Conservation (phyloP, 2,113 vertebrate genomes). For the Stictonetta naevosa region DNA sequence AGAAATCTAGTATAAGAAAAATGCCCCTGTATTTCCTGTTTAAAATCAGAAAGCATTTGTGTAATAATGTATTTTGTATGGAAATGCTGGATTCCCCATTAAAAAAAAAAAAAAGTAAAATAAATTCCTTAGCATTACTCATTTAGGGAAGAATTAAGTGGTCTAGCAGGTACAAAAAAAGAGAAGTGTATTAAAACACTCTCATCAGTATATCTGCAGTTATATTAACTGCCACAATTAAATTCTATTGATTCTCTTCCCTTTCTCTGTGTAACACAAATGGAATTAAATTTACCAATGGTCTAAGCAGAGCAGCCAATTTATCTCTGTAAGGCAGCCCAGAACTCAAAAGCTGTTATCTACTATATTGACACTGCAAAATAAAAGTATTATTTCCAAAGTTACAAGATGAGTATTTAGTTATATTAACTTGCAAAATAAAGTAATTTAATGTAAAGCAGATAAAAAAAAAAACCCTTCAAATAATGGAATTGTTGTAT, state of each 20-base stretch:
- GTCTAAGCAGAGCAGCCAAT: neutral
- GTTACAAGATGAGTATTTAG: neutral
- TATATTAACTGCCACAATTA: constrained; percentile 14
- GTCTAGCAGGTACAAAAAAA: neutral
- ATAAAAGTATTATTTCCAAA: neutral
- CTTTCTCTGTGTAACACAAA: neutral
- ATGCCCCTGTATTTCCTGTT: neutral
- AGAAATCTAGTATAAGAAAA: neutral
- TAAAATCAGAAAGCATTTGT: constrained; percentile 1
- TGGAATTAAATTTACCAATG: constrained; percentile 29
- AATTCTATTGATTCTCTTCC: constrained; percentile 14
- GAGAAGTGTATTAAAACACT: neutral
- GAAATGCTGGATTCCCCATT: neutral
- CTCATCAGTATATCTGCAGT: neutral
- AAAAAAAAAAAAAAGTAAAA: neutral
- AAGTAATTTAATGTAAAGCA: neutral
- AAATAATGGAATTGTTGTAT: constrained; percentile 7
- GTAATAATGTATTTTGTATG: neutral
- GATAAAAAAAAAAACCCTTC: neutral
- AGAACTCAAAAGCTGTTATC: constrained; percentile 8
- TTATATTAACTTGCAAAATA: neutral
- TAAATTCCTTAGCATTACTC: neutral
- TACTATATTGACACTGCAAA: neutral
- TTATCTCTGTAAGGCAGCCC: constrained; percentile 8
- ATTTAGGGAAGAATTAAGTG: constrained; percentile 2